Base-by-base conservation (phyloP, 2,113 vertebrate species). In the Cephalopterus ornatus region DNA sequence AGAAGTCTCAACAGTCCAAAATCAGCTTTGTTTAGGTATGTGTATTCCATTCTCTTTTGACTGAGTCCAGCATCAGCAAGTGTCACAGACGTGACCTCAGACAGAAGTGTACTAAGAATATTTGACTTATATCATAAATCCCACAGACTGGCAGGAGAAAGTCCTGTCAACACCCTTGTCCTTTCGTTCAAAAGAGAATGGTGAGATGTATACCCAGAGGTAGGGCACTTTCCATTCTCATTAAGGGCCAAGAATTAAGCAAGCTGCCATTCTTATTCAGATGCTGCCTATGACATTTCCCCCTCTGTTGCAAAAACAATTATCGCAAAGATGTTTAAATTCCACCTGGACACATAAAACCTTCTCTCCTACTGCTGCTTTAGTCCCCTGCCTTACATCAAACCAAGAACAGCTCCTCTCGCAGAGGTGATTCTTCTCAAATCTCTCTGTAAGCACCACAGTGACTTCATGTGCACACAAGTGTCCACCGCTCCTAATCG, bases 221-320 rank as follows among this genome's bases (percentile, higher is more conserved):
- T 11, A 80, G 39, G 19, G 42, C 24, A 37, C 52, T 18, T 80
- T 59, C 20, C 1, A 0, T 20, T 13, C 44, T 83, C 19, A 0
- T 72, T 74, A 81, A 71, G 35, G 17, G 8, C 37, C 47, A 71
- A 50, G 50, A 91, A 88, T n/a, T 67, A 75, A 84, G 32, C 22
- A 83, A 91, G 42, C 50, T 91, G 72, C 55, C 35, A 53, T 61
- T 82, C 61, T 92, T 76, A 74, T 37, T 93, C 79, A 75, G 75
- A 52, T 35, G 24, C 47, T 71, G 50, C 49, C 74, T 71, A 71
- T 42, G 68, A 86, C 52, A 65, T 83, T 79, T 73, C 4, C 46
- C 72, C 66, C 70, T 89, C 87, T 22, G 49, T 55, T 76, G 35
- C 78, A 83, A 70, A 92, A 95, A 77, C 62, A 97, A 78, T 93